These are phyloP conservation scores for Lithobates sylvaticus DNA, from an alignment of 2,797 vertebrate genomes.

Conservation along the genomic window DNA sequence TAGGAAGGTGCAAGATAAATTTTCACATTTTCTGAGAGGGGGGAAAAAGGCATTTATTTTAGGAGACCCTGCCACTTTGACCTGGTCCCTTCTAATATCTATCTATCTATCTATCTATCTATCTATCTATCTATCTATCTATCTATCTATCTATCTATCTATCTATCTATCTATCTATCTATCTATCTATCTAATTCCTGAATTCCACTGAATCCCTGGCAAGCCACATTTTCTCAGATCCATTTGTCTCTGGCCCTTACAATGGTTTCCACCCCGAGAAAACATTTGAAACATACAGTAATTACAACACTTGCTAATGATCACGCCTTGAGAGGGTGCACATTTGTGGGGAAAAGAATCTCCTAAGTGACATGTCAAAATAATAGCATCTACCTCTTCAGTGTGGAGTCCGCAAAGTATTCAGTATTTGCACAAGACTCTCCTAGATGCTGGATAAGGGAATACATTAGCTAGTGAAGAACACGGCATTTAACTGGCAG, in stretches of 20 bases:
- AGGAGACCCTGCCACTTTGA: too few species aligned
- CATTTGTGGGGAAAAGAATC: background rate
- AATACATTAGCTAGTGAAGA: slow-evolving; percentile 19
- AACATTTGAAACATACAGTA: background rate
- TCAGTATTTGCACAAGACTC: background rate
- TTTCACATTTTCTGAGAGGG: too few species aligned
- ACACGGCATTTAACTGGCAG: slow-evolving; percentile 25
- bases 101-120: too few species aligned
- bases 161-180: too few species aligned
- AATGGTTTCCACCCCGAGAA: background rate
- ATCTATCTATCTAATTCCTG: too few species aligned
- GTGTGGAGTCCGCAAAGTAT: background rate
- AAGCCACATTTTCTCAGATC: too few species aligned
- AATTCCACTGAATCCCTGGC: too few species aligned
- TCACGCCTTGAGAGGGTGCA: background rate
- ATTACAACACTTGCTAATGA: background rate
- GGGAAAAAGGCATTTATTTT: too few species aligned
- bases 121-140: too few species aligned
- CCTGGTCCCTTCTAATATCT: too few species aligned
- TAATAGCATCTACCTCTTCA: slow-evolving; percentile 5
- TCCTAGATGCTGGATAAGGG: slow-evolving; percentile 8
- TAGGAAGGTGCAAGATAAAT: too few species aligned
- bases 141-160: too few species aligned
- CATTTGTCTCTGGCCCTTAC: background rate
- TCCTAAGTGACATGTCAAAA: slow-evolving; percentile 10